Evolutionary conservation across 2,797 vertebrate species (phyloP), one percentile per base, ranked within the genome.

Genomic region (Notamacropus eugenii): DNA sequence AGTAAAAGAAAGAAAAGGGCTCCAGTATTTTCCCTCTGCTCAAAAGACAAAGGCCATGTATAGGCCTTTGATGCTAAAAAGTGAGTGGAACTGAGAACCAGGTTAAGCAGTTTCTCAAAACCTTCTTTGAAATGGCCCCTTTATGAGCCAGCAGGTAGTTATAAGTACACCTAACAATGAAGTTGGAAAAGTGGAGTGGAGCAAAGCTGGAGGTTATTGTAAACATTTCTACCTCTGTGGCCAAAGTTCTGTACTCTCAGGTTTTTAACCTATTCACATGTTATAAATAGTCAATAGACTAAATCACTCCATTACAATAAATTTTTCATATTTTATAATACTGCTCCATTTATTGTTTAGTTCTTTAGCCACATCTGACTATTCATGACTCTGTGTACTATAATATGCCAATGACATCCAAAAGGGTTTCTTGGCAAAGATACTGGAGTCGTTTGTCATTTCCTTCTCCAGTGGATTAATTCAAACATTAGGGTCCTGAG

Each of bases 281-380:
- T 28, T 34, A 19, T 54, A 56, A 87, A 56, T n/a, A 94, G 9
- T 52, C 74, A 87, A 1, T 1, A 62, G 54, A 34, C 54, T 90
- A 82, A 82, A 46, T 40, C 95, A 40, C 22, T 92, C 0, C 55
- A 55, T 27, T 95, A 91, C 5, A 96, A 55, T 82, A 95, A 91
- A 91, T 34, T 4, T 92, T 95, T 29, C 74, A 19, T 94, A 95
- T 6, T 82, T 29, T 95, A 97, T 28, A 31, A 96, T 74, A 74
- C 16, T 9, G 6, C 92, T 93, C 22, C 62, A 74, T 74, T 19
- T 40, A 5, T 74, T 5, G 16, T 74, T 19, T 16, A 40, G 16
- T 74, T 19, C 1, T 28, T 40, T 74, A 74, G 34, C 22, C 34
- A 74, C 34, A 74, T 74, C 14, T 74, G 34, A 67, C 62, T 67